These are phyloP conservation scores for Pipistrellus pygmaeus DNA, from an alignment of 2,797 vertebrate species.

Conservation along the genomic window DNA sequence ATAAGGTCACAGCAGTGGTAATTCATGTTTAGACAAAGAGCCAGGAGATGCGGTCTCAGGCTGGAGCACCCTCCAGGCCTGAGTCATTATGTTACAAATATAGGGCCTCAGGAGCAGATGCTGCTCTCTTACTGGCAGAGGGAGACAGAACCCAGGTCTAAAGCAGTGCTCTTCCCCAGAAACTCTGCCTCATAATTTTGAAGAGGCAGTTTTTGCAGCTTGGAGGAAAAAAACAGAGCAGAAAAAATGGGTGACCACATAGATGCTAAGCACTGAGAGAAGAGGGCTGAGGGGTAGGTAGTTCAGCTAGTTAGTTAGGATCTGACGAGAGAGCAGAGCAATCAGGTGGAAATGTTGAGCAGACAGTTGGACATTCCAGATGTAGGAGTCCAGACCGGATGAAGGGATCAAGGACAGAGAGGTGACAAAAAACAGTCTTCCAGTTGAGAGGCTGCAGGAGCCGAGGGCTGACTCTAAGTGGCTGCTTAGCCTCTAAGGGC, in stretches of 20 bases:
- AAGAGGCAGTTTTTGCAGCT: conserved; percentile 19
- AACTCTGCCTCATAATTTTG: not conserved
- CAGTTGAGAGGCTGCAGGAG: not conserved
- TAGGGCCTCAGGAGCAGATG: not conserved
- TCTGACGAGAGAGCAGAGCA: not conserved
- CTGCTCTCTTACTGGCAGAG: conserved; percentile 30
- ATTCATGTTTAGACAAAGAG: not conserved
- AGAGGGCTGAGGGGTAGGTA: not conserved
- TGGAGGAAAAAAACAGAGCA: not conserved
- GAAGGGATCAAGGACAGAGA: not conserved
- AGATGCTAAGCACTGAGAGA: not conserved
- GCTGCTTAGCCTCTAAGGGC: not conserved
- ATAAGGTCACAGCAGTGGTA: not conserved
- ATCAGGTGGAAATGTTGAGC: not conserved
- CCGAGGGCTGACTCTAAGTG: not conserved
- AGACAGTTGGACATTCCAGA: not conserved
- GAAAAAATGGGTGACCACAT: not conserved
- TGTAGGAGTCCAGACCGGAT: not conserved
- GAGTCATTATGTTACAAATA: not conserved
- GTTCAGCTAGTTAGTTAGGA: not conserved
- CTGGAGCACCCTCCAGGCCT: not conserved
- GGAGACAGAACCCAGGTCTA: conserved; percentile 27
- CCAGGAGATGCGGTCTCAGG: not conserved
- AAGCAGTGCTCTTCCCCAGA: not conserved
- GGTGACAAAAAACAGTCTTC: not conserved